Evolutionary conservation across 1,140 invertebrate species (phyloP).

Genomic region (Marisa cornuarietis): DNA sequence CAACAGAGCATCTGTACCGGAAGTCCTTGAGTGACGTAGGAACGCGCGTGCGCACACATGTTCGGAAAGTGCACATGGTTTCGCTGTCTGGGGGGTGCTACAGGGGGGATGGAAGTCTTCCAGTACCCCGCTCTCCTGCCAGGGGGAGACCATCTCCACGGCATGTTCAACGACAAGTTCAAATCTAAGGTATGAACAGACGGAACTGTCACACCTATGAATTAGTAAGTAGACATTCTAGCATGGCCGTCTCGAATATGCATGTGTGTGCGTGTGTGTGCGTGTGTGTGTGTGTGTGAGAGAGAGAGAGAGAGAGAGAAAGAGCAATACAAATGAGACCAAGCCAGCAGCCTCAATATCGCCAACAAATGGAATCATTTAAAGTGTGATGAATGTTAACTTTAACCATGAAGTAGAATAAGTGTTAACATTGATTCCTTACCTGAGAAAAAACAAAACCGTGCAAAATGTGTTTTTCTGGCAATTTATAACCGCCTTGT

Average conservation of each 20-base stretch:
- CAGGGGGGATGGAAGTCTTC: not conserved
- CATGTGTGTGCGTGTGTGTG: not conserved
- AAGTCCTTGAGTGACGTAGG: too few relatives aligned
- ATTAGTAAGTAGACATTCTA: not conserved
- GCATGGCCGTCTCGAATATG: not conserved
- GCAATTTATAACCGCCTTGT: too few relatives aligned
- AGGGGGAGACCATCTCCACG: constrained; percentile 11
- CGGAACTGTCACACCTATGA: not conserved
- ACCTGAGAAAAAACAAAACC: too few relatives aligned
- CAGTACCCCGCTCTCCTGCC: constrained; percentile 2
- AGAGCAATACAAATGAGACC: too few relatives aligned
- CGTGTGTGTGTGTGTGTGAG: not conserved
- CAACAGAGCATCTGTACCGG: too few relatives aligned
- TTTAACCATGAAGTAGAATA: too few relatives aligned
- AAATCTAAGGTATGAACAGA: constrained; percentile 23
- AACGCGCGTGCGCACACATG: not conserved
- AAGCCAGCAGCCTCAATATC: too few relatives aligned
- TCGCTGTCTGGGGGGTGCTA: not conserved
- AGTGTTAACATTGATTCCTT: too few relatives aligned
- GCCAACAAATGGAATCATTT: too few relatives aligned
- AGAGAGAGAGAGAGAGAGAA: too few relatives aligned
- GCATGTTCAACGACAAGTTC: constrained; percentile 27
- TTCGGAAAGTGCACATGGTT: not conserved
- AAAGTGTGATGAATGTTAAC: too few relatives aligned
- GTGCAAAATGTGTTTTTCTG: too few relatives aligned